These are phyloP conservation scores for Monochamus saltuarius DNA, from an alignment of 1,140 invertebrate genomes.

Conservation along the genomic window DNA sequence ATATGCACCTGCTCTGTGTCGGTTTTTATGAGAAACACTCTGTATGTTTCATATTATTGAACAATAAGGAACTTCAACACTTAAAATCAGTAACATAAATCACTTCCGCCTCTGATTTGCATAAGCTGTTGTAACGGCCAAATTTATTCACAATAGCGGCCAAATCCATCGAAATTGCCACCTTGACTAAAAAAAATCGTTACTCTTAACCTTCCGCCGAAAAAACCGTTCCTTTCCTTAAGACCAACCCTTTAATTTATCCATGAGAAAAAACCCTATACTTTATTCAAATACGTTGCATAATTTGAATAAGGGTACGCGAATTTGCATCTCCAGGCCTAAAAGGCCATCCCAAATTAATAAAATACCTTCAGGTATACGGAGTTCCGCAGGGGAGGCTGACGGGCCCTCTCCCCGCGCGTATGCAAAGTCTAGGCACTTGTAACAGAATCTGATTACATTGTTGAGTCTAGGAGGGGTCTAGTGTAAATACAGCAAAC, in stretches of 20 bases:
- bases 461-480: too few relatives aligned
- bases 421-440: too few relatives aligned
- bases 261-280: slow-evolving; percentile 47
- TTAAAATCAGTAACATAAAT: too few relatives aligned
- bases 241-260: slow-evolving; percentile 14
- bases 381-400: background rate
- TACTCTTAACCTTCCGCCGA: slow-evolving; percentile 29
- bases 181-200: slow-evolving; percentile 32
- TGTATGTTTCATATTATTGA: too few relatives aligned
- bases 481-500: slow-evolving; percentile 16
- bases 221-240: slow-evolving; percentile 33
- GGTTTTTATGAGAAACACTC: too few relatives aligned
- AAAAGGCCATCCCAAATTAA: slow-evolving; percentile 45
- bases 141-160: slow-evolving; percentile 4
- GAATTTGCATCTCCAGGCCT: slow-evolving; percentile 44
- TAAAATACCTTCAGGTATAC: slow-evolving; percentile 39
- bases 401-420: background rate
- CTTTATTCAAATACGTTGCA: slow-evolving; percentile 45
- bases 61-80: too few relatives aligned
- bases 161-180: slow-evolving; percentile 4
- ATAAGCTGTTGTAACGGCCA: slow-evolving; percentile 15
- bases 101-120: too few relatives aligned
- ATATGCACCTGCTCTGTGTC: too few relatives aligned
- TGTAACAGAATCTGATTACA: too few relatives aligned
- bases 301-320: slow-evolving; percentile 40